Evolutionary conservation across 2,888 invertebrate genomes (phyloP), one percentile per base, ranked within the genome.

Genomic region (Hirtodrosophila duncani): DNA sequence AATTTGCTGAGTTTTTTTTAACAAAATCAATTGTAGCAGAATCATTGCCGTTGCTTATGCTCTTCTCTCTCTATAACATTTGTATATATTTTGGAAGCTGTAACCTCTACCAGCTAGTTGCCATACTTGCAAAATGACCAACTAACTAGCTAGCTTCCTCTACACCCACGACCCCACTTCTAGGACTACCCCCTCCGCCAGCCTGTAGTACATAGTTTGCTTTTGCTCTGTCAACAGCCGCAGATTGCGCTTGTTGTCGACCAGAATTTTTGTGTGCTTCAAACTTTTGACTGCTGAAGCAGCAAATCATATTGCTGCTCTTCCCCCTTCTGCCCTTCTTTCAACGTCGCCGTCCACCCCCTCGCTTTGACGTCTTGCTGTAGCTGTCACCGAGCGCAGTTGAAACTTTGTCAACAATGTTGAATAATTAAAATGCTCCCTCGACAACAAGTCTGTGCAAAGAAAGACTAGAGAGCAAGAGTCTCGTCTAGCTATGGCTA

Each of bases 341-440:
- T 20, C 6, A 3, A 3, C 20, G 14, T 14, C 13, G 9, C 13
- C 6, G 27, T 3, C 24, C 10, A n/a, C 9, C 14, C 4, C 24
- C 16, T 23, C 8, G 3, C 23, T 26, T 27, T 26, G 44, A 6
- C 27, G 2, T 24, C 23, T 7, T 6, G 29, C 45, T 33, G 34
- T 34, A 30, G 34, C 17, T 43, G 42, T 33, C 51, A n/a, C 45
- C 51, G 45, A 58, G 55, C 60, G 34, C 58, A 67, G 78, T 67
- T 65, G 67, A 83, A 83, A 79, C 65, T 82, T 83, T 78, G 83
- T 82, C 83, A 83, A 83, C 83, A 83, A 80, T 77, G 68, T 72
- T 83, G 83, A 83, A 83, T 83, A 83, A 83, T 83, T 83, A 83
- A 83, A 83, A 82, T 69, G 77, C 79, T 82, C 83, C 83, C 83